Percentiles rank a stretch among this genome's conserved stretches.
Evolutionary conservation across 2,888 invertebrate species (phyloP).

Genomic region (Hypena proboscidalis): DNA sequence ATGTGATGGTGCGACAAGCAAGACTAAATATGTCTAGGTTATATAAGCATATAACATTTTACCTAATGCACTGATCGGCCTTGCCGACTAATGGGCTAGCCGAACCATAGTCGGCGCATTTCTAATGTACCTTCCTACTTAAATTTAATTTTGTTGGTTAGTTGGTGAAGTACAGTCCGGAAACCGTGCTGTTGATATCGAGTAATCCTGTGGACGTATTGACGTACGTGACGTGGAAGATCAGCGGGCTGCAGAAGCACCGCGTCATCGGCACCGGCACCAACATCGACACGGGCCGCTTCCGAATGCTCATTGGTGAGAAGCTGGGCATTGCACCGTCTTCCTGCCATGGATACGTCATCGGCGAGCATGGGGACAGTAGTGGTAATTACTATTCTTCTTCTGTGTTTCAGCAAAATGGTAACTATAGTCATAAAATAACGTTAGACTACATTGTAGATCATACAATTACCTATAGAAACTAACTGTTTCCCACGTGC

Average conservation of each 20-base stretch:
- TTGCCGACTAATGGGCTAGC: too few relatives aligned
- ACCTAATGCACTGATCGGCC: too few relatives aligned
- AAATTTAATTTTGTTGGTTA: slow-evolving; percentile 59
- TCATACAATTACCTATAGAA: too few relatives aligned
- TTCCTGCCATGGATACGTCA: slow-evolving; percentile 96
- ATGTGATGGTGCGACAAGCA: too few relatives aligned
- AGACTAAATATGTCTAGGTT: too few relatives aligned
- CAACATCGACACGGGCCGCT: slow-evolving; percentile 96
- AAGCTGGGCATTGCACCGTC: slow-evolving; percentile 92
- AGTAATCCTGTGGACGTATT: slow-evolving; percentile 97
- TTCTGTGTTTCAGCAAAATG: background rate
- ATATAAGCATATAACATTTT: too few relatives aligned
- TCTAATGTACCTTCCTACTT: too few relatives aligned
- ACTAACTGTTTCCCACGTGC: too few relatives aligned
- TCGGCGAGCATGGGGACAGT: slow-evolving; percentile 97
- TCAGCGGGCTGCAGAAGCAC: slow-evolving; percentile 95
- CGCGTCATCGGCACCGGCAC: slow-evolving; percentile 97
- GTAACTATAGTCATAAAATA: background rate
- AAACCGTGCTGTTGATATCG: slow-evolving; percentile 93
- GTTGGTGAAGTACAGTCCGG: slow-evolving; percentile 93
- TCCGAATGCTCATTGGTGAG: slow-evolving; percentile 94
- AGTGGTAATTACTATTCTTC: slow-evolving; percentile 85
- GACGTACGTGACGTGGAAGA: slow-evolving; percentile 97
- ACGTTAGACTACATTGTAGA: too few relatives aligned
- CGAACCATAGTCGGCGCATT: too few relatives aligned